Evolutionary conservation across 2,888 invertebrate species (phyloP), one percentile per base, ranked within the genome.

Genomic region (Pristionchus arcanus): DNA sequence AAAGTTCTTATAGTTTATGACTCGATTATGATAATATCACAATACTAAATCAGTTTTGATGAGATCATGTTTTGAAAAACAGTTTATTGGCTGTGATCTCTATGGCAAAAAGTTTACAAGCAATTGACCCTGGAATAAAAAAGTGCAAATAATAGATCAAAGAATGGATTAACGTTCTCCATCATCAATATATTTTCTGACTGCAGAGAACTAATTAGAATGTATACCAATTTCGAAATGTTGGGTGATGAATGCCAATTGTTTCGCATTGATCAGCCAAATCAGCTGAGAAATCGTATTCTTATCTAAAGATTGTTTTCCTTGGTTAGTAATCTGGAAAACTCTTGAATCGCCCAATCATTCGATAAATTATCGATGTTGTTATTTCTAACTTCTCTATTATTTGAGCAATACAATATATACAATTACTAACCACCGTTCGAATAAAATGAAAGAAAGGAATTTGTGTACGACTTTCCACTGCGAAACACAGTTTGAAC

Each of bases 211-310:
- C n/a, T n/a, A 63, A n/a, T 63, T n/a, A 63, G 9, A 5, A 25
- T 63, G 63, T n/a, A n/a, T n/a, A 25, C 63, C 55, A 63, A 63
- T 63, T 63, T 63, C 63, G n/a, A 63, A 63, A 63, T 63, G 63
- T n/a, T 25, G n/a, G 11, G 11, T 0, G 25, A 11, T 25, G 63
- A 63, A n/a, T 63, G 63, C 11, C 63, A 63, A 19, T 55, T 49
- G 9, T 11, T 49, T 16, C 55, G 55, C 19, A 15, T 55, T 16
- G 21, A 21, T 55, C 16, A 21, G 4, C 55, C 21, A 21, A 55
- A 55, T 55, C 55, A 55, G 55, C 16, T 55, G 55, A 55, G 55
- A 55, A 55, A 55, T 21, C 15, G 21, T 55, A 55, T 55, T 55
- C 16, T 55, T 15, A 55, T 55, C 19, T 55, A 16, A 55, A 55